Percentiles rank a stretch among this genome's conserved stretches.
Evolutionary conservation across 2,797 vertebrate species (phyloP).

Genomic region (Chaenodraco wilsoni): DNA sequence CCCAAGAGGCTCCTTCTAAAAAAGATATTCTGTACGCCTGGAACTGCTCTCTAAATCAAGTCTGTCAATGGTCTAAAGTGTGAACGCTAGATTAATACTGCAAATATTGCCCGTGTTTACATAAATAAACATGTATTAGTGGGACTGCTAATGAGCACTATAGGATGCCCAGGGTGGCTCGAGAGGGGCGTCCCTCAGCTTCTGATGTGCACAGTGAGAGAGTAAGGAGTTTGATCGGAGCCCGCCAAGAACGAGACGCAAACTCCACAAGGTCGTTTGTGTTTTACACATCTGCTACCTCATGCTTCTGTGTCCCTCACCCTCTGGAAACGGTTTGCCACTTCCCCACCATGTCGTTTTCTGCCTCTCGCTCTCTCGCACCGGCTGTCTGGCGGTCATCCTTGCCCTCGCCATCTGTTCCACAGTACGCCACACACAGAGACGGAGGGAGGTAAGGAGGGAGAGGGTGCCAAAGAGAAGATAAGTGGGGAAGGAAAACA

Average conservation of each 20-base stretch:
- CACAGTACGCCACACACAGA: constrained; percentile 58
- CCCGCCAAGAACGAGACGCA: constrained; percentile 53
- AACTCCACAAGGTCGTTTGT: constrained; percentile 70
- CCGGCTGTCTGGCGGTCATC: constrained; percentile 73
- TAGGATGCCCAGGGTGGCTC: constrained; percentile 58
- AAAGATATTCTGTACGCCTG: constrained; percentile 38
- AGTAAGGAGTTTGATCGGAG: constrained; percentile 53
- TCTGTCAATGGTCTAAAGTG: constrained; percentile 37
- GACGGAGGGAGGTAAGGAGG: constrained; percentile 41
- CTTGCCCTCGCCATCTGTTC: constrained; percentile 80
- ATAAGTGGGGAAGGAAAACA: constrained; percentile 28
- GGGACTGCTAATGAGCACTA: constrained; percentile 77
- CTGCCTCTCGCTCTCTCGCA: constrained; percentile 58
- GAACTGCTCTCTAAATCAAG: constrained; percentile 35
- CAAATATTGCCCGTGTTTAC: constrained; percentile 72
- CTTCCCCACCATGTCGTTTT: constrained; percentile 58
- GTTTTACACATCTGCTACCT: constrained; percentile 78
- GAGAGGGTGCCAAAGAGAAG: constrained; percentile 32
- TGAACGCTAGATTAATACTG: constrained; percentile 62
- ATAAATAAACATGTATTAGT: constrained; percentile 78
- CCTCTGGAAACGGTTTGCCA: constrained; percentile 56
- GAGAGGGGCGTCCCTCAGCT: constrained; percentile 54
- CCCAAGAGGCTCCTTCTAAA: constrained; percentile 46
- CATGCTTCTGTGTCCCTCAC: constrained; percentile 43
- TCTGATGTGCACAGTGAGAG: constrained; percentile 60